Evolutionary conservation across 2,797 vertebrate species (phyloP), one percentile per base, ranked within the genome.

Genomic region (Sebastes variabilis): DNA sequence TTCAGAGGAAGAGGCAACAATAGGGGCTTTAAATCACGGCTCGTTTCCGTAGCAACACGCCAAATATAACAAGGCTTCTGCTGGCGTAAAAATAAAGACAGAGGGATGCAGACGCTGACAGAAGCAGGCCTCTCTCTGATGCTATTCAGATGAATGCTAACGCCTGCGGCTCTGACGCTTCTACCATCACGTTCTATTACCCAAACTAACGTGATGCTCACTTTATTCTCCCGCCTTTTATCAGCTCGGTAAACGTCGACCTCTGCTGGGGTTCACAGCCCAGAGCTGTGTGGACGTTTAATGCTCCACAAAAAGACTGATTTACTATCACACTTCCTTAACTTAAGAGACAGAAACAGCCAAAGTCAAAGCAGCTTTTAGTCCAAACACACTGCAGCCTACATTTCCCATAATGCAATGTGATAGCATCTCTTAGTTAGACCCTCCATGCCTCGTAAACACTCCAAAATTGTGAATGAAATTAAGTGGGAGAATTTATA

Each of bases 11-110:
- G 46, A 75, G 56, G 62, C 65, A 86, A 83, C 83, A 80, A 70
- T 69, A 56, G 75, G 80, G 75, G 14, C 58, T 85, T 55, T 73
- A 78, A 91, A 80, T 18, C 66, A 78, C 75, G 69, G 76, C 86
- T 66, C 4, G 88, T 92, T 88, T 89, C 92, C 87, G 60, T 89
- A 92, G 91, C 90, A 91, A 94, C 88, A 75, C 72, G 85, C 82
- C 87, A 91, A 90, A 93, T 90, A 90, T 90, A 91, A 86, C 87
- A 59, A 72, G 66, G 80, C 70, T 52, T 38, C 20, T 55, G 46
- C 46, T 49, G 16, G 18, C 8, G 14, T 42, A 42, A 42, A 81
- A 77, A 83, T 78, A 83, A 83, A 85, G 74, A 76, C 58, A 42
- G 32, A 16, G 24, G 52, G 60, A 86, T 24, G 60, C 38, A n/a